Percentiles rank a stretch among this genome's conserved stretches.
phyloP scores from a whole-genome alignment of 1,140 invertebrate species.

The Cryptotermes secundus region DNA sequence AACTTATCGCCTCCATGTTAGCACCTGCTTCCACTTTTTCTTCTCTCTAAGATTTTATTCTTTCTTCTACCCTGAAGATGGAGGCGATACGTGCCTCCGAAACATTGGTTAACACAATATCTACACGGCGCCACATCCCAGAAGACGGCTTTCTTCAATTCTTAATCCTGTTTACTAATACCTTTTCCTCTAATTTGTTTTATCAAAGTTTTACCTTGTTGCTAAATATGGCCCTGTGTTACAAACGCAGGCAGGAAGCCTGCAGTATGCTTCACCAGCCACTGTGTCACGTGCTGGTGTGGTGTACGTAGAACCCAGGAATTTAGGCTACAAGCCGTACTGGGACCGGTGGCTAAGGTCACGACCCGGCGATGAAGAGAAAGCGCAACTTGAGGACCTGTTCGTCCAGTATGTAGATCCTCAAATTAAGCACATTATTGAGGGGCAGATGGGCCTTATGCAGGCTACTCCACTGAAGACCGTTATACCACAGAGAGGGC shows the following conservation, averaged over 20 bases:
- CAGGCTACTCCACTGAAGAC: constrained; percentile 73
- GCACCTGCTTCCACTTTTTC: no score
- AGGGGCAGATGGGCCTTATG: constrained; percentile 71
- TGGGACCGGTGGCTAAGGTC: constrained; percentile 67
- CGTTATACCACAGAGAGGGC: constrained; percentile 76
- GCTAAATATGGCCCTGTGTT: not conserved
- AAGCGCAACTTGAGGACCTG: constrained; percentile 56
- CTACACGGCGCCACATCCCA: no score
- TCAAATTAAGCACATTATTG: constrained; percentile 71
- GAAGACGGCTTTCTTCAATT: no score
- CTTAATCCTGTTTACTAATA: no score
- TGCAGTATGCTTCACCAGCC: constrained; percentile 87
- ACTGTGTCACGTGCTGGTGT: constrained; percentile 89
- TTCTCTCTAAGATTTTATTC: no score
- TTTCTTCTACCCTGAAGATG: no score
- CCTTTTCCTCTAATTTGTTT: no score
- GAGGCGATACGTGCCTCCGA: no score
- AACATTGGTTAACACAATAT: no score
- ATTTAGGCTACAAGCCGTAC: constrained; percentile 80
- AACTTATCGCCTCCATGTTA: no score
- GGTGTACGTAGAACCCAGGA: constrained; percentile 91
- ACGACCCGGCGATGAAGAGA: constrained; percentile 50
- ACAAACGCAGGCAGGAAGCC: constrained; percentile 68
- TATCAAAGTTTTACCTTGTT: no score
- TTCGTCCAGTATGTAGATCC: constrained; percentile 73